A percentile compares a stretch with the other conserved stretches of the same genome.
phyloP scores from a whole-genome alignment of 2,797 vertebrate species.

The Lemur catta region DNA sequence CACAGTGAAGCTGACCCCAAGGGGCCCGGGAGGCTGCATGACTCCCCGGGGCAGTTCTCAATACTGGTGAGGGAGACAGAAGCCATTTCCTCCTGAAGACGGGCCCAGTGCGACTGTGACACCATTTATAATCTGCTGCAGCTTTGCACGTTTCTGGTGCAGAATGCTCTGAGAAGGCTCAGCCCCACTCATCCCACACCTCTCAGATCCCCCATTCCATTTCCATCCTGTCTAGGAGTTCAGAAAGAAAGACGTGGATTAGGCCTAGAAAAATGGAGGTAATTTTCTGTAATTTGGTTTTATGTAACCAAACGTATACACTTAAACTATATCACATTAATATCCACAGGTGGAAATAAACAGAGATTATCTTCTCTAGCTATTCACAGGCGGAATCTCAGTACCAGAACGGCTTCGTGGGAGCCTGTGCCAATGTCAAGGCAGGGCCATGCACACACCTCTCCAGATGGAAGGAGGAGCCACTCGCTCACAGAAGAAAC shows the following conservation, averaged over 20 bases:
- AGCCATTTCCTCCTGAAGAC: neutral
- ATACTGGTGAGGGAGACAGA: neutral
- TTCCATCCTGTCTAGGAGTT: neutral
- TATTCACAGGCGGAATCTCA: neutral
- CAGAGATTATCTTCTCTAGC: neutral
- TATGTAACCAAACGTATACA: neutral
- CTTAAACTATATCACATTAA: neutral
- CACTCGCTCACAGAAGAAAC: neutral
- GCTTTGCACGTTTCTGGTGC: neutral
- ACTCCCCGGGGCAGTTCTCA: neutral
- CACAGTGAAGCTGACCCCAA: too few relatives aligned
- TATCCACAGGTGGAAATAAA: neutral
- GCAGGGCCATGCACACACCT: too few relatives aligned
- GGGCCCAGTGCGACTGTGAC: fast-evolving
- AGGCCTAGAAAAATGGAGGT: neutral
- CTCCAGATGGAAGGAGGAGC: neutral
- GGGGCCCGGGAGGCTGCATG: too few relatives aligned
- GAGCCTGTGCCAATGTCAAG: neutral
- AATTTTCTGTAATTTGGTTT: neutral
- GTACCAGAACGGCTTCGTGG: fast-evolving
- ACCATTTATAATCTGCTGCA: neutral
- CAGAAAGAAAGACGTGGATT: neutral
- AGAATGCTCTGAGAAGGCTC: neutral
- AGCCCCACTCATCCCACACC: fast-evolving
- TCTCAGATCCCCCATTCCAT: too few relatives aligned